Evolutionary conservation across 2,797 vertebrate species (phyloP).

Genomic region (Syncerus caffer): DNA sequence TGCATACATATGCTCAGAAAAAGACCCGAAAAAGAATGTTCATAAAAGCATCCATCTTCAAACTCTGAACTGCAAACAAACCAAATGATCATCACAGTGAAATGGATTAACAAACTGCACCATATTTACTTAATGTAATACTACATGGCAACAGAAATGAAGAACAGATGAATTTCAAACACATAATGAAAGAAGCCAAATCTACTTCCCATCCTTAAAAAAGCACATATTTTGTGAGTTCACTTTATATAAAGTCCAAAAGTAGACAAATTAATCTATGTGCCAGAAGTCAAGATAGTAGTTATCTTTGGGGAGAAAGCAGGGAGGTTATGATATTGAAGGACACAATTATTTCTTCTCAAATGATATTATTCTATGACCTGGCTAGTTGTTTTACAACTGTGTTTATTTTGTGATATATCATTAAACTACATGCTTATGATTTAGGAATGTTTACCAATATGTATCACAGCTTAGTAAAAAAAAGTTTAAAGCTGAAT

Average conservation of each 20-base stretch:
- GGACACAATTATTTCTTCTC: background rate
- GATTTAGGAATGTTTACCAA: background rate
- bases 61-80: background rate
- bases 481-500: background rate
- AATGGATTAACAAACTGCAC: background rate
- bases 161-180: background rate
- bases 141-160: background rate
- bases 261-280: background rate
- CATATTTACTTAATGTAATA: background rate
- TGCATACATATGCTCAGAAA: background rate
- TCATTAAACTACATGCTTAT: background rate
- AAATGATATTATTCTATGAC: background rate
- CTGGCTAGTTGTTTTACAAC: background rate
- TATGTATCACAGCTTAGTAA: background rate
- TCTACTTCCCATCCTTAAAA: background rate
- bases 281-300: background rate
- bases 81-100: background rate
- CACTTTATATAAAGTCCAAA: background rate
- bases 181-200: slow-evolving; percentile 2
- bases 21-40: background rate
- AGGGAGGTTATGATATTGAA: background rate
- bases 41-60: background rate
- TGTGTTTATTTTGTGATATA: background rate
- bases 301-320: background rate
- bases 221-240: background rate